phyloP scores from a whole-genome alignment of 92 coral and sea anemone species.

The Micromussa lordhowensis region DNA sequence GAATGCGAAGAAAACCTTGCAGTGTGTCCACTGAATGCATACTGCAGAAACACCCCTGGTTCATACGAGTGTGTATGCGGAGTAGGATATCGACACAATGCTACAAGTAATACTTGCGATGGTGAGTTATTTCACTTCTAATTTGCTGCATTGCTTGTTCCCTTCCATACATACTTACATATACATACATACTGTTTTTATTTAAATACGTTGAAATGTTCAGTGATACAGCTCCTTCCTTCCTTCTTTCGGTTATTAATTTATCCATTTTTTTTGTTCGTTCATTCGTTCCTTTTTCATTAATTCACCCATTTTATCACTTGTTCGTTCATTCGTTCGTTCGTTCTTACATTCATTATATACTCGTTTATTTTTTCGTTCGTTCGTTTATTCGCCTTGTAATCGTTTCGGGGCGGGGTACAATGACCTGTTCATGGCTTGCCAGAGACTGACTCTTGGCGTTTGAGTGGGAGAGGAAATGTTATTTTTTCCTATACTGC shows the following conservation, averaged over 20 bases:
- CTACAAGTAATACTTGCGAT: slow-evolving; percentile 34
- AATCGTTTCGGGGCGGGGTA: not conserved
- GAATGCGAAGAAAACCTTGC: slow-evolving; percentile 48
- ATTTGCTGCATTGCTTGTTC: not conserved
- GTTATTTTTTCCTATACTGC: not conserved
- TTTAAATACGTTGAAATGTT: too few species aligned
- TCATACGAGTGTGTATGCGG: slow-evolving; percentile 58
- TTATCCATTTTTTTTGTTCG: too few species aligned
- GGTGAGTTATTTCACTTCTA: slow-evolving; percentile 12
- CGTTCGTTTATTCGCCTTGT: not conserved
- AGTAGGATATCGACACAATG: slow-evolving; percentile 39
- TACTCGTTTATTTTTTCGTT: too few species aligned
- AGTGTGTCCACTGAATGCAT: slow-evolving; percentile 35
- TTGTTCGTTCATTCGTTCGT: not conserved
- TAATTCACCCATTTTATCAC: not conserved
- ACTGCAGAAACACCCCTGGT: slow-evolving; percentile 57
- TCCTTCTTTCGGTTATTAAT: too few species aligned
- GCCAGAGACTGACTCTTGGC: too few species aligned
- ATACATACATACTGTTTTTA: too few species aligned
- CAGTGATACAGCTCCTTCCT: too few species aligned
- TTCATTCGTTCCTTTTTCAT: too few species aligned
- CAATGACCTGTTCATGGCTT: too few species aligned
- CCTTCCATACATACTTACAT: too few species aligned
- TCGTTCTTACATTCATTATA: not conserved
- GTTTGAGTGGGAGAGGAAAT: not conserved